phyloP scores from a whole-genome alignment of 2,888 invertebrate genomes.

The Drosophila prolongata region DNA sequence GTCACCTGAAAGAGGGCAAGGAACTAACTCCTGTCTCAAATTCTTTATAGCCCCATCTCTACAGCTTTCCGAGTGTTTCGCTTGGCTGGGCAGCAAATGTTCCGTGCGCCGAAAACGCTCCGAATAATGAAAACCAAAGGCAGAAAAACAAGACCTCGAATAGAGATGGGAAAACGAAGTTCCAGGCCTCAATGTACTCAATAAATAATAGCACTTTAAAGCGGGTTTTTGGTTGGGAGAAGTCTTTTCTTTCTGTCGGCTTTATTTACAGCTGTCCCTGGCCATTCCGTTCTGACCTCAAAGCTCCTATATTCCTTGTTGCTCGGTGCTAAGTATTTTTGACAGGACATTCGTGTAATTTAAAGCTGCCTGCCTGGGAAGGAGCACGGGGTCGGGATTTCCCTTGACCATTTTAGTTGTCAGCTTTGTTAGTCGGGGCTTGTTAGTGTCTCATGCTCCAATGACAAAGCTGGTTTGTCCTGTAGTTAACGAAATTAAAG shows the following conservation, averaged over 20 bases:
- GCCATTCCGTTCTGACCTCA: conserved; percentile 44
- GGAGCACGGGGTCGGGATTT: neutral
- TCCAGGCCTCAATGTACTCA: conserved; percentile 54
- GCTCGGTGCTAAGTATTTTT: conserved; percentile 66
- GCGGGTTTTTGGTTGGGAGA: conserved; percentile 4
- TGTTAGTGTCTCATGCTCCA: conserved; percentile 28
- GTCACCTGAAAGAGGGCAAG: conserved; percentile 53
- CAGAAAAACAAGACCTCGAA: conserved; percentile 8
- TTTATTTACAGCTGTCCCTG: conserved; percentile 57
- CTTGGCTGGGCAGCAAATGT: conserved; percentile 70
- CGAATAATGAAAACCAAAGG: conserved; percentile 49
- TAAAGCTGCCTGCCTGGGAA: conserved; percentile 43
- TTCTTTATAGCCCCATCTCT: neutral
- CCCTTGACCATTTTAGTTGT: conserved; percentile 64
- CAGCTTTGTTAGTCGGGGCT: conserved; percentile 55
- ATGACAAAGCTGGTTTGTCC: conserved; percentile 29
- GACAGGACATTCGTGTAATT: conserved; percentile 71
- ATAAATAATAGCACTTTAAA: conserved; percentile 71
- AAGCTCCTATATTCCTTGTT: conserved; percentile 16
- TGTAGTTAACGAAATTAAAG: conserved; percentile 48
- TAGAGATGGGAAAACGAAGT: conserved; percentile 14
- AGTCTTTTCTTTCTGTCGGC: conserved; percentile 1
- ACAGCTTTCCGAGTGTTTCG: conserved; percentile 35
- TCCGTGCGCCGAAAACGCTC: conserved; percentile 59
- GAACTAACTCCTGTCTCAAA: conserved; percentile 8